phyloP scores from a whole-genome alignment of 2,113 vertebrate genomes.

The Clupea harengus region DNA sequence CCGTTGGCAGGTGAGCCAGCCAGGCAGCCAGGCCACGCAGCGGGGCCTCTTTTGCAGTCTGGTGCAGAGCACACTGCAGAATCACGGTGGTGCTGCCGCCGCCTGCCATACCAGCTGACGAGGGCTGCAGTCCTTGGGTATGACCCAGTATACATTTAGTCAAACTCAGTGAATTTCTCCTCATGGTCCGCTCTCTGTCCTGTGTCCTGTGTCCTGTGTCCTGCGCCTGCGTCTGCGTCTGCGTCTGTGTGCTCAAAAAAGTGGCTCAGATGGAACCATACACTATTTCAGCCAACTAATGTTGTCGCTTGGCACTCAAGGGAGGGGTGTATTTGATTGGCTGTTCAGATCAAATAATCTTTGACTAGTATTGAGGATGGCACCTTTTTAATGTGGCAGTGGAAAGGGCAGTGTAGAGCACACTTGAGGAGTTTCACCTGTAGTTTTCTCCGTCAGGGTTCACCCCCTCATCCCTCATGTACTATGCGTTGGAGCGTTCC shows the following conservation, averaged over 20 bases:
- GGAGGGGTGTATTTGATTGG: too few species aligned
- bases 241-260: too few species aligned
- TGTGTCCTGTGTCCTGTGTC: too few species aligned
- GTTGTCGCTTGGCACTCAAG: too few species aligned
- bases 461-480: too few species aligned
- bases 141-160: conserved; percentile 46
- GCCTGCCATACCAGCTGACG: not conserved
- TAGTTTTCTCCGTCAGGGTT: not conserved
- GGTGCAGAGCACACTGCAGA: not conserved
- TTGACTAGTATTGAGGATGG: not conserved
- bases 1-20: conserved; percentile 4
- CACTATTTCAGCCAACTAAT: too few species aligned
- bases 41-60: not conserved
- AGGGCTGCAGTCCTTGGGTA: not conserved
- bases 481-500: too few species aligned
- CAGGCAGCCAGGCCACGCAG: not conserved
- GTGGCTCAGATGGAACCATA: too few species aligned
- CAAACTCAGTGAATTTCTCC: too few species aligned
- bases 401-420: not conserved
- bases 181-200: too few species aligned
- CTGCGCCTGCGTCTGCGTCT: too few species aligned
- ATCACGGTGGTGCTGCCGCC: not conserved
- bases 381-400: not conserved
- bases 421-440: not conserved
- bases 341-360: not conserved